A percentile compares a stretch with the other conserved stretches of the same genome.
Evolutionary conservation across 2,113 vertebrate genomes (phyloP).

Genomic region (Bos indicus): DNA sequence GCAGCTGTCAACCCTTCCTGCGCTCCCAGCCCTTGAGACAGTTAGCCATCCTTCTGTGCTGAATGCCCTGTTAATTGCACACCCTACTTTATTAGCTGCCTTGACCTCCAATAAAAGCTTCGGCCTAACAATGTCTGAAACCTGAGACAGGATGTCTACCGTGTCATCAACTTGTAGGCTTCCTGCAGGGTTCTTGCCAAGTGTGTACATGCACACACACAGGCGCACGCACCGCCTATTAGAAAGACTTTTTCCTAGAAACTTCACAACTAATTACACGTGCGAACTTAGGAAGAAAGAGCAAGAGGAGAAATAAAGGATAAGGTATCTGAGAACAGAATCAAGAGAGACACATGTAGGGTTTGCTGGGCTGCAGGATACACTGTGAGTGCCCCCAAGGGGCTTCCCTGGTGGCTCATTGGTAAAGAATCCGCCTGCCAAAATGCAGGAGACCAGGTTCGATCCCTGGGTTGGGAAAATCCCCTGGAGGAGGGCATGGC

Average conservation of each 20-base stretch:
- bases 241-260: conserved; percentile 41
- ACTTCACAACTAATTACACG: background rate
- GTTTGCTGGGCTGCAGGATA: conserved; percentile 15
- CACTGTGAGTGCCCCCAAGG: conserved; percentile 8
- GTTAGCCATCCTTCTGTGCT: conserved; percentile 73
- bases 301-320: background rate
- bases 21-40: conserved; percentile 54
- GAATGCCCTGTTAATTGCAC: conserved; percentile 77
- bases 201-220: background rate
- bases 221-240: background rate
- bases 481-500: background rate
- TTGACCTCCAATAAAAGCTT: conserved; percentile 79
- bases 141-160: conserved; percentile 61
- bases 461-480: background rate
- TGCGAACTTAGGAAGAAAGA: conserved; percentile 37
- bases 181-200: conserved; percentile 20
- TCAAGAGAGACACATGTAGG: rapidly evolving
- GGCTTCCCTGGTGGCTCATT: background rate
- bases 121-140: conserved; percentile 75
- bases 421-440: background rate
- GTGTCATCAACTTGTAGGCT: background rate
- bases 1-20: conserved; percentile 71
- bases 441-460: background rate
- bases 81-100: conserved; percentile 78
- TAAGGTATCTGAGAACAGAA: background rate